Percentiles rank a stretch among this genome's conserved stretches.
These are phyloP conservation scores for Macroteleia sp. DNA, from an alignment of 2,888 invertebrate genomes.

Conservation along the genomic window DNA sequence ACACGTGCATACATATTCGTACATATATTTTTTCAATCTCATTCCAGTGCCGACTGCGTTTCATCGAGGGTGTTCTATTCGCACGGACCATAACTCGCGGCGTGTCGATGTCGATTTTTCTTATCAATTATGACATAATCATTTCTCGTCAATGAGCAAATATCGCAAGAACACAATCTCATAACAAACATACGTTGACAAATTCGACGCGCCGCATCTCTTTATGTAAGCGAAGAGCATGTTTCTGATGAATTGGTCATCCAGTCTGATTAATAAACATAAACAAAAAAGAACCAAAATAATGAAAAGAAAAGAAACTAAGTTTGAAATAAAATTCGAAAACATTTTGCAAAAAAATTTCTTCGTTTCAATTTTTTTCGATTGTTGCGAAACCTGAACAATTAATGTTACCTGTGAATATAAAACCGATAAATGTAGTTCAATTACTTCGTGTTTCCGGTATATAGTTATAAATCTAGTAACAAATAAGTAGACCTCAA, in stretches of 20 bases:
- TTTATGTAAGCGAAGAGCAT: conserved; percentile 44
- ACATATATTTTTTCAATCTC: conserved; percentile 75
- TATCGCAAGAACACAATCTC: too few species aligned
- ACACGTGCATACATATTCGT: conserved; percentile 65
- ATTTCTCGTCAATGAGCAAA: too few species aligned
- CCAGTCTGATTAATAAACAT: conserved; percentile 53
- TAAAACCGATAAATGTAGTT: conserved; percentile 40
- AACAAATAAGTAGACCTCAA: conserved; percentile 23
- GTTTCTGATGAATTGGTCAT: conserved; percentile 53
- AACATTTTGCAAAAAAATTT: conserved; percentile 8
- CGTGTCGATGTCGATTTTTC: conserved; percentile 29
- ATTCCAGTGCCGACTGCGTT: conserved; percentile 69
- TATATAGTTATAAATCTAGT: conserved; percentile 38
- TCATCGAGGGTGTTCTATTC: conserved; percentile 49
- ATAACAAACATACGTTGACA: conserved; percentile 1
- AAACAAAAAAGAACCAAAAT: conserved; percentile 14
- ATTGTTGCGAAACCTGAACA: conserved; percentile 38
- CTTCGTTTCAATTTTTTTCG: conserved; percentile 28
- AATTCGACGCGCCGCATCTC: conserved; percentile 16
- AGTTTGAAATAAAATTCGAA: conserved; percentile 44
- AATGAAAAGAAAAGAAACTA: conserved; percentile 16
- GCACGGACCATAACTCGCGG: conserved; percentile 20
- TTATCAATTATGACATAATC: too few species aligned
- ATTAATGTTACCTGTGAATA: conserved; percentile 46
- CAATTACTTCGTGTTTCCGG: conserved; percentile 26